Base-by-base conservation (phyloP, 2,888 invertebrate genomes). In the Zelleria hepariella region DNA sequence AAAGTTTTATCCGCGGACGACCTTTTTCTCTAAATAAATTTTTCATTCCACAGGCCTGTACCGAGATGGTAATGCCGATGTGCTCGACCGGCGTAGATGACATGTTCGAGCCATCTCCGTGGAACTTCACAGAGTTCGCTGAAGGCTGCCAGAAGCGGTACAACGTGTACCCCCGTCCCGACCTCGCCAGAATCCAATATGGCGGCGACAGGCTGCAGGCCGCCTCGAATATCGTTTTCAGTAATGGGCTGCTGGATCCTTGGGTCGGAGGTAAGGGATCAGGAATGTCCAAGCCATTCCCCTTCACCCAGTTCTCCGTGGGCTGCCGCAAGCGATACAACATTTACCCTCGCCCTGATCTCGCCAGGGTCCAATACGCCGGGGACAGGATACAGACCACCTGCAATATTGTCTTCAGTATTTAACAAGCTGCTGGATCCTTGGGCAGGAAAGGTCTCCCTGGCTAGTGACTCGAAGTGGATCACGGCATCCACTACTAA, bases 21-120 rank as follows among this genome's bases (percentile, higher is more conserved):
- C n/a, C n/a, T n/a, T n/a, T n/a, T n/a, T n/a, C n/a, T n/a, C n/a
- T n/a, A n/a, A n/a, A n/a, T n/a, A n/a, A n/a, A 3, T 42, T 42
- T 42, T 42, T 5, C 7, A 53, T 32, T 61, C 60, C 67, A 1
- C 86, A 97, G 94, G 91, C 94, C 0, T 99, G 99, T 74, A 97
- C 97, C 24, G 98, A 99, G 82, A 97, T 99, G 95, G 94, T 98
- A 62, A 97, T 98, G 96, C 98, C 98, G 0, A 93, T 95, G 89
- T 98, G 98, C 78, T 86, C 92, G 7, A 92, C 92, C 65, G 95
- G 94, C 49, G 80, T 88, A 1, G 86, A 91, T 8, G 96, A 96
- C 71, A 97, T 99, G 94, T 98, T 97, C 75, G 94, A 95, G 71
- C 91, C 92, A 1, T 63, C 71, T 0, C 72, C 90, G 0, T 98